A percentile compares a stretch with the other conserved stretches of the same genome.
Conservation (phyloP, 2,797 vertebrate genomes). For the Lepilemur ruficaudatus region DNA sequence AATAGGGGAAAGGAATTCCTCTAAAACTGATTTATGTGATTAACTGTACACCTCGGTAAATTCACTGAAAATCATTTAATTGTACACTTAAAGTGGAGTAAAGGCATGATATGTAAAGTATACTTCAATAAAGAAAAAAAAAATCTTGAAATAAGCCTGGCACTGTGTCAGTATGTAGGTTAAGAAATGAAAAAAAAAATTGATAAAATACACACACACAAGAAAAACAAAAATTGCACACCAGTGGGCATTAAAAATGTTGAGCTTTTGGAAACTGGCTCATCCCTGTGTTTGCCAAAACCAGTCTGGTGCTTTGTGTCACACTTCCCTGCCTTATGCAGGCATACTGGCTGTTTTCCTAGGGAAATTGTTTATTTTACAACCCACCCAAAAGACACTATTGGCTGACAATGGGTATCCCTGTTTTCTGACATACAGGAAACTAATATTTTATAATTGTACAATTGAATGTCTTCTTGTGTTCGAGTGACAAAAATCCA, state of each 20-base stretch:
- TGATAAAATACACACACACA: too few relatives aligned
- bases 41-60: too few relatives aligned
- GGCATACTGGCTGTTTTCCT: conserved; percentile 75
- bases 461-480: background rate
- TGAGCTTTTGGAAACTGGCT: conserved; percentile 65
- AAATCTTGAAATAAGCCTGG: too few relatives aligned
- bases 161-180: too few relatives aligned
- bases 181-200: too few relatives aligned
- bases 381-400: conserved; percentile 48
- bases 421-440: background rate
- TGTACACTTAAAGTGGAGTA: too few relatives aligned
- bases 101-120: too few relatives aligned
- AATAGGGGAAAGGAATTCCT: too few relatives aligned
- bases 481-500: conserved; percentile 32
- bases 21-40: too few relatives aligned
- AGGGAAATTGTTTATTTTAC: conserved; percentile 69
- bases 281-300: conserved; percentile 61
- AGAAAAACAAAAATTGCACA: background rate
- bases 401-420: conserved; percentile 55
- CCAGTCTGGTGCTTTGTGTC: conserved; percentile 74
- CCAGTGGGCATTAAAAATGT: conserved; percentile 56
- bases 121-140: too few relatives aligned
- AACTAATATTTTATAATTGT: conserved; percentile 28
- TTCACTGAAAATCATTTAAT: too few relatives aligned
- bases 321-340: conserved; percentile 74